Evolutionary conservation across 2,113 vertebrate species (phyloP).

Genomic region (Oncorhynchus masou): DNA sequence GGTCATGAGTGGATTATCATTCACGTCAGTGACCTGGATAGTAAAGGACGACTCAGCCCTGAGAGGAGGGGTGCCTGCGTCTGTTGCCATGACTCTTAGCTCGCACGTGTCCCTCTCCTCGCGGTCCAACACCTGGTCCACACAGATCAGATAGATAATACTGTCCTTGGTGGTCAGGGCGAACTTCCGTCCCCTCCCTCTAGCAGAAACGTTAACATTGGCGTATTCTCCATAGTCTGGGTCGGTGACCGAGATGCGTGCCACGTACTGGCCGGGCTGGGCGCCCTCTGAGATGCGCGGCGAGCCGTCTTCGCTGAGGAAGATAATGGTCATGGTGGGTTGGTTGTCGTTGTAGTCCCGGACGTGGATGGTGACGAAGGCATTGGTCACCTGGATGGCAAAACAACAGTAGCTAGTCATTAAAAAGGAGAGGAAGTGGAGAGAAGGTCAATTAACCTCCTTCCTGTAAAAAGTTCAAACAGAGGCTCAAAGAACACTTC

Average conservation of each 20-base stretch:
- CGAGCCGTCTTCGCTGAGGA: conserved; percentile 94
- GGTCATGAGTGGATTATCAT: conserved; percentile 97
- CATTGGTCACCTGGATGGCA: conserved; percentile 78
- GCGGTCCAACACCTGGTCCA: conserved; percentile 91
- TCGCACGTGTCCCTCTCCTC: conserved; percentile 93
- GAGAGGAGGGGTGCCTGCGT: conserved; percentile 89
- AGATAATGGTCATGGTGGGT: conserved; percentile 99
- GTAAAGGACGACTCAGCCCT: conserved; percentile 92
- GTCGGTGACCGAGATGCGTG: conserved; percentile 95
- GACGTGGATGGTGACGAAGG: conserved; percentile 95
- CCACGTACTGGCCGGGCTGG: conserved; percentile 92
- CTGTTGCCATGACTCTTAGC: conserved; percentile 90
- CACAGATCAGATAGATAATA: conserved; percentile 97
- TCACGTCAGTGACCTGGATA: conserved; percentile 89
- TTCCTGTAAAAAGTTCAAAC: no score
- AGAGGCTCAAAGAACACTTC: no score
- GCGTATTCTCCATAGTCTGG: conserved; percentile 96
- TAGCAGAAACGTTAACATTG: conserved; percentile 93
- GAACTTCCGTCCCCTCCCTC: conserved; percentile 96
- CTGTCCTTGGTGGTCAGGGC: conserved; percentile 97
- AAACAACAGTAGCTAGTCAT: background rate
- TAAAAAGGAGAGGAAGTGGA: no score
- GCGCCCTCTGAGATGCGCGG: conserved; percentile 93
- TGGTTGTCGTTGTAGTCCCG: conserved; percentile 98
- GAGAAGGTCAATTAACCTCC: no score